Conservation (phyloP, 2,888 invertebrate genomes). For the Zaprionus lineosus region DNA sequence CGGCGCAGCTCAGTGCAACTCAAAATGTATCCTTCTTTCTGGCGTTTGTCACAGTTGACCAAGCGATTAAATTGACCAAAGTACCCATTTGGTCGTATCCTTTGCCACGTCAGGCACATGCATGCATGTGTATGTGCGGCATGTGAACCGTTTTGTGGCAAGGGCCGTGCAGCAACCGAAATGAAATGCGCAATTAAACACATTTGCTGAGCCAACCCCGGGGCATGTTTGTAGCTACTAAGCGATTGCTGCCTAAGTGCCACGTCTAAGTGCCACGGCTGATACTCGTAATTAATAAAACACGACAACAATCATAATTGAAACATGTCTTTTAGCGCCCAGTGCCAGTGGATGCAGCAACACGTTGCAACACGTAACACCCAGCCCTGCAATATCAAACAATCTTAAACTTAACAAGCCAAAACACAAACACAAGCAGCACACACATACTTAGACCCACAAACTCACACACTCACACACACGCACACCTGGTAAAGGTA, state of each 20-base stretch:
- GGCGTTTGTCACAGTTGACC: conserved; percentile 65
- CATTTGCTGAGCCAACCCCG: too few species aligned
- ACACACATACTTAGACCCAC: conserved; percentile 17
- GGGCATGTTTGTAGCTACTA: not conserved
- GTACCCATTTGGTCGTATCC: conserved; percentile 28
- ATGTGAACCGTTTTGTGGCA: too few species aligned
- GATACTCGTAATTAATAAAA: conserved; percentile 75
- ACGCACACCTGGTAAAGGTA: conserved; percentile 5
- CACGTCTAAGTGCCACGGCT: conserved; percentile 57
- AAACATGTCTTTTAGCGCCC: conserved; percentile 81
- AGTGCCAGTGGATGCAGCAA: conserved; percentile 11
- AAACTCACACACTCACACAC: too few species aligned
- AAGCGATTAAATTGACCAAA: conserved; percentile 53
- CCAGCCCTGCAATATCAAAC: conserved; percentile 53
- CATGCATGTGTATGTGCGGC: conserved; percentile 14
- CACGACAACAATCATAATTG: conserved; percentile 80
- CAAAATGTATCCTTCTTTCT: too few species aligned
- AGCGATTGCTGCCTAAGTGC: conserved; percentile 49
- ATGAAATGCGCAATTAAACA: conserved; percentile 47
- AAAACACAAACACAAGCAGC: conserved; percentile 47
- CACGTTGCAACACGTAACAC: conserved; percentile 28
- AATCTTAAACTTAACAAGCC: conserved; percentile 61
- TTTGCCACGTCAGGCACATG: too few species aligned
- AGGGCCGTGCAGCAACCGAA: conserved; percentile 11
- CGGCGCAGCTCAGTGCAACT: too few species aligned